Conservation (phyloP, 2,888 invertebrate species). For the Plagodis pulveraria region DNA sequence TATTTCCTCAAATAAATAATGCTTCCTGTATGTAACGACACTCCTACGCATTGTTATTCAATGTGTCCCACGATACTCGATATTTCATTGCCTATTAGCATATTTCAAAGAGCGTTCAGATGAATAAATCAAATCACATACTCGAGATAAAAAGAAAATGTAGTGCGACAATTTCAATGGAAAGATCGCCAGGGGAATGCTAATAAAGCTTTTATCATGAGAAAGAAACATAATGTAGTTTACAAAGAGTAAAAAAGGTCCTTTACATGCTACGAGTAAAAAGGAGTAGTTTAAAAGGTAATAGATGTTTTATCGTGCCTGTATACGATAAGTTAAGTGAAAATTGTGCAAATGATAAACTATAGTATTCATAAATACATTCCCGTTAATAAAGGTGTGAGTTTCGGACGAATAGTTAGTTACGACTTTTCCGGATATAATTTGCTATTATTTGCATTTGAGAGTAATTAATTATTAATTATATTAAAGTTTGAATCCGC, state of each 20-base stretch:
- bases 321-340: too few species aligned
- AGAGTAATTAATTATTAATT: too few species aligned
- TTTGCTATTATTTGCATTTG: too few species aligned
- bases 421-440: too few species aligned
- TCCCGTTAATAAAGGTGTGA: too few species aligned
- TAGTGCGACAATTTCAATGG: conserved; percentile 33
- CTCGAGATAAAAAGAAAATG: conserved; percentile 33
- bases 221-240: conserved; percentile 2
- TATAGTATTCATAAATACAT: too few species aligned
- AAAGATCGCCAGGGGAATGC: conserved; percentile 27
- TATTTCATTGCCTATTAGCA: conserved; percentile 23
- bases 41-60: conserved; percentile 11
- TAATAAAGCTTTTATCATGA: conserved; percentile 32
- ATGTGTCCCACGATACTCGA: conserved; percentile 18
- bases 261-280: too few species aligned
- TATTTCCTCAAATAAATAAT: conserved; percentile 5
- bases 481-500: too few species aligned
- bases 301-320: too few species aligned
- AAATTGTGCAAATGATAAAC: too few species aligned
- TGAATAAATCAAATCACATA: conserved; percentile 35
- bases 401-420: too few species aligned
- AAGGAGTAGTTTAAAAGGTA: too few species aligned
- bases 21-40: conserved; percentile 2
- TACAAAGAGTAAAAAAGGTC: neutral
- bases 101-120: conserved; percentile 20